phyloP scores from a whole-genome alignment of 2,797 vertebrate species.

The Myiotriccus ornatus region DNA sequence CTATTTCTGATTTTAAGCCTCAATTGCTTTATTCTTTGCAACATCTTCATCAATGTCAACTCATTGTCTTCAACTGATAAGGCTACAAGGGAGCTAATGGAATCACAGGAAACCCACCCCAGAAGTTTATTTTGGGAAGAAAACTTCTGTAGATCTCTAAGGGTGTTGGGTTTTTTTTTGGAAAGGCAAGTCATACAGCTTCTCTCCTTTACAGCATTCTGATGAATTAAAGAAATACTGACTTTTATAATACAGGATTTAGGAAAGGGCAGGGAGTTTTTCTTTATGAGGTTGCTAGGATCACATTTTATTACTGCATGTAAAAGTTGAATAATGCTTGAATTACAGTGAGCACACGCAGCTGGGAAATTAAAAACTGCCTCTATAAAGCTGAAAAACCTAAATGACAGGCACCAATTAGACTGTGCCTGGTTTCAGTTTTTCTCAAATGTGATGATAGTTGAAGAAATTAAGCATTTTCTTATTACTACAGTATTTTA shows the following conservation, averaged over 20 bases:
- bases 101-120: background rate
- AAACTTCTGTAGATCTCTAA: background rate
- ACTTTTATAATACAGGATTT: background rate
- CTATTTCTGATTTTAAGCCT: background rate
- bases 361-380: background rate
- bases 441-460: background rate
- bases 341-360: background rate
- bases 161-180: accelerated
- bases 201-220: background rate
- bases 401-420: background rate
- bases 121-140: background rate
- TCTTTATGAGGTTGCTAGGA: background rate
- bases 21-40: background rate
- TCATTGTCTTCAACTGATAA: background rate
- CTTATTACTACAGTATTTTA: background rate
- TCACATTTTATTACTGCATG: background rate
- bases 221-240: background rate
- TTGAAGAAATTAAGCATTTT: background rate
- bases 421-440: background rate
- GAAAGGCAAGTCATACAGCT: background rate
- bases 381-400: background rate
- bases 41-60: background rate
- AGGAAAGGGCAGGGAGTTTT: background rate
- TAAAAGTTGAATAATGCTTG: background rate
- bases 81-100: background rate